Conservation (phyloP, 2,888 invertebrate species). For the Vannuccia rotundouncinata region DNA sequence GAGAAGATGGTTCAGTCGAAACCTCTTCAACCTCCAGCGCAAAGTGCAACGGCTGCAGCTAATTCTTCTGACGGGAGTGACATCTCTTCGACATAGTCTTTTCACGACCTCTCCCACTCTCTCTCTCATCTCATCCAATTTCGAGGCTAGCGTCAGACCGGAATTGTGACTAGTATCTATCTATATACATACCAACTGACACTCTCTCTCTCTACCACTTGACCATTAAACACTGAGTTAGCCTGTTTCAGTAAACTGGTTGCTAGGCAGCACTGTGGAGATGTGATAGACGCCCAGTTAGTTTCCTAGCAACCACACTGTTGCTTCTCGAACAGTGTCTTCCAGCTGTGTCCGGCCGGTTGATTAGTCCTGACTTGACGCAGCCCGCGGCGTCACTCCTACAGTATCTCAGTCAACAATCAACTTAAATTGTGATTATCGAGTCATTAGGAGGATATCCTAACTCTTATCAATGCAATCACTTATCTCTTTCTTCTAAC, state of each 20-base stretch:
- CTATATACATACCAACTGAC: background rate
- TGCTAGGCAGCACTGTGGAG: no score
- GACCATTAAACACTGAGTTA: no score
- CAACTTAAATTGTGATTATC: background rate
- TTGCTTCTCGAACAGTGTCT: background rate
- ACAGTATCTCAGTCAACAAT: background rate
- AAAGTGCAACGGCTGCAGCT: background rate
- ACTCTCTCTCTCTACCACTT: background rate
- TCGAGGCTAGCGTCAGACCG: background rate
- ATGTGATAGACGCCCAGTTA: no score
- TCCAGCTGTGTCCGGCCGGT: no score
- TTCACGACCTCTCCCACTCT: background rate
- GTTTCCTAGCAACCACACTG: background rate
- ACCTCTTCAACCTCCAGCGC: background rate
- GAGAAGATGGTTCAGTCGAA: conserved; percentile 76
- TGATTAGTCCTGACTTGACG: background rate
- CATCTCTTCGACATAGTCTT: background rate
- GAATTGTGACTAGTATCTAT: background rate
- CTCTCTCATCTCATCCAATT: background rate
- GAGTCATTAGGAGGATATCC: background rate
- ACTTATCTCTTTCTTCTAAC: background rate
- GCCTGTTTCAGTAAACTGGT: no score
- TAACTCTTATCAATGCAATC: background rate
- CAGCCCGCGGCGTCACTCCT: background rate
- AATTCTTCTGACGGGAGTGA: background rate